Evolutionary conservation across 2,888 invertebrate genomes (phyloP), one percentile per base, ranked within the genome.

Genomic region (Caenorhabditis sp.): DNA sequence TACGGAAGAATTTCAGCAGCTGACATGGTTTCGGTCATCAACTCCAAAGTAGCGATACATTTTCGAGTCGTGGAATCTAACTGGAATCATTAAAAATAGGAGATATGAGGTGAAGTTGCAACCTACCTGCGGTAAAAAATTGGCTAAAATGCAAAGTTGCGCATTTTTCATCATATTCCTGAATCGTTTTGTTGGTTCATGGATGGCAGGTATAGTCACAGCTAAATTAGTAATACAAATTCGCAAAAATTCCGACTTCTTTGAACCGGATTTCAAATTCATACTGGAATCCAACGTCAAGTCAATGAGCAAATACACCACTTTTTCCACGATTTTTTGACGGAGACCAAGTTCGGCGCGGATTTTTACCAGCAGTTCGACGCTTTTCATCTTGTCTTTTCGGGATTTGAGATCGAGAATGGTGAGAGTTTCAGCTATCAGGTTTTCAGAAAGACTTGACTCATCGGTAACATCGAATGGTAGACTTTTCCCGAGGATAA

Each of bases 101-200:
- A 36, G 36, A 36, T n/a, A n/a, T n/a, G n/a, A n/a, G n/a, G n/a
- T n/a, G n/a, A n/a, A n/a, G n/a, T n/a, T n/a, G n/a, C n/a, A n/a
- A n/a, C 21, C 21, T 27, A 76, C 76, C 43, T 76, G 76, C 8
- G 75, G 75, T 5, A 77, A 52, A 14, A 72, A 77, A 62, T 79
- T 77, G 31, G 73, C 77, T 2, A 68, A 59, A 5, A 77, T 63
- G 23, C 67, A 64, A 31, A 79, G 57, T 36, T 70, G 69, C 27
- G 69, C 67, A 26, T 64, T 65, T 52, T 70, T 71, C 25, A 75
- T 14, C n/a, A 70, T 60, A 56, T 66, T 54, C 36, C 31, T 38
- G 17, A 67, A 26, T 8, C 69, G 27, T 63, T 43, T 49, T 5
- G 14, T 0, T 3, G n/a, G 20, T 23, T 74, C 66, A 20, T 63